Evolutionary conservation across 2,797 vertebrate species (phyloP).

Genomic region (Poeciliopsis presidionis): DNA sequence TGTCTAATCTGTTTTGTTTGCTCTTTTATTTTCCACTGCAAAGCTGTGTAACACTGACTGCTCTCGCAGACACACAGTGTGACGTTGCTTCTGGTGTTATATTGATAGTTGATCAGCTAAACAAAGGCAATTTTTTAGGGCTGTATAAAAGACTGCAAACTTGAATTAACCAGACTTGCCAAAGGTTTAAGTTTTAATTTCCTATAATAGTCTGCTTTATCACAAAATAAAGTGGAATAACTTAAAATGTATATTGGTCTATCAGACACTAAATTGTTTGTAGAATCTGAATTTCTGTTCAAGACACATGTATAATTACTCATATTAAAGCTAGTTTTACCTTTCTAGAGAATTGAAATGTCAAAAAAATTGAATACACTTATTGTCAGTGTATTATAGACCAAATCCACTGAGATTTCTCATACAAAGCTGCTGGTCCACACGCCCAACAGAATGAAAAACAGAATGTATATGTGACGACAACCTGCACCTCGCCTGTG

Average conservation of each 20-base stretch:
- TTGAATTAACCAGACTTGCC: neutral
- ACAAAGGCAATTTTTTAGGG: neutral
- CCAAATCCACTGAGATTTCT: neutral
- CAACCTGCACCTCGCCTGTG: conserved; percentile 56
- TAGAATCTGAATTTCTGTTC: neutral
- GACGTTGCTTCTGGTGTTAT: neutral
- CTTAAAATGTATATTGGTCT: neutral
- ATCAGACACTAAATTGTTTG: neutral
- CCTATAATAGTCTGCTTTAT: neutral
- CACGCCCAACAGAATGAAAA: conserved; percentile 8
- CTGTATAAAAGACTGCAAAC: neutral
- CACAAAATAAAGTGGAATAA: neutral
- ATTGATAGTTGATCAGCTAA: neutral
- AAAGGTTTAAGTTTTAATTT: neutral
- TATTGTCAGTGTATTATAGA: neutral
- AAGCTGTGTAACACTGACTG: neutral
- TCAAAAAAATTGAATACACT: neutral
- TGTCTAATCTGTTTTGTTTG: neutral
- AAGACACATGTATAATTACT: neutral
- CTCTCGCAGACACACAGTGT: neutral
- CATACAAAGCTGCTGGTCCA: conserved; percentile 3
- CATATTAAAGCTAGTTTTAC: neutral
- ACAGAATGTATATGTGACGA: conserved; percentile 38
- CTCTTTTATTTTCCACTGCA: neutral
- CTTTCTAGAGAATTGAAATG: neutral